These are phyloP conservation scores for Bergia puertoricense DNA, from an alignment of 92 coral and sea anemone genomes.

Conservation along the genomic window DNA sequence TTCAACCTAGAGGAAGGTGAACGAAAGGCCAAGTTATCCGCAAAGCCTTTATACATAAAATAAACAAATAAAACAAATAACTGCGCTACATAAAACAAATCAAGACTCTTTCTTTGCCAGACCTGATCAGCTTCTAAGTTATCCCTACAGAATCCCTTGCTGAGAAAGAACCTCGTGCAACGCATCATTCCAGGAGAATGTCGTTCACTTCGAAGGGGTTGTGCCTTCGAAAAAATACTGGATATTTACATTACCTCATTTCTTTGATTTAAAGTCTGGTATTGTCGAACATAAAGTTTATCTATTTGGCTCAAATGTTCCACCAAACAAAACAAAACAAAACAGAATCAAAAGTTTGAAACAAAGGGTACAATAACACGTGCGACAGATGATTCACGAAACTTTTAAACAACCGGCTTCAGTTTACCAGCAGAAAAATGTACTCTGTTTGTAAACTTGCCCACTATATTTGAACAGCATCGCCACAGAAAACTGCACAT, in stretches of 20 bases:
- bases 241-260: too few species aligned
- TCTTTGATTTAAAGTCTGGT: too few species aligned
- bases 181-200: not conserved
- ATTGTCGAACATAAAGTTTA: too few species aligned
- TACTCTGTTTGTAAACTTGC: not conserved
- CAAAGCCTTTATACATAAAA: conserved; percentile 31
- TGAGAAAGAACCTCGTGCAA: not conserved
- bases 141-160: not conserved
- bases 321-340: not conserved
- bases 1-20: conserved; percentile 70
- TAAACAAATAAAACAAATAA: not conserved
- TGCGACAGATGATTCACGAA: not conserved
- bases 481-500: not conserved
- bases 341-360: not conserved
- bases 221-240: not conserved
- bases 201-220: not conserved
- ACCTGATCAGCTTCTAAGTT: not conserved
- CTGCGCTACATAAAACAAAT: not conserved
- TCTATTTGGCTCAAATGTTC: not conserved
- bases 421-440: not conserved
- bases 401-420: not conserved
- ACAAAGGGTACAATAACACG: not conserved
- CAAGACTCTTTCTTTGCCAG: not conserved
- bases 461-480: not conserved
- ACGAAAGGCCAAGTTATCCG: conserved; percentile 42